These are phyloP conservation scores for Limulus polyphemus DNA, from an alignment of 2,888 invertebrate genomes.

Conservation along the genomic window DNA sequence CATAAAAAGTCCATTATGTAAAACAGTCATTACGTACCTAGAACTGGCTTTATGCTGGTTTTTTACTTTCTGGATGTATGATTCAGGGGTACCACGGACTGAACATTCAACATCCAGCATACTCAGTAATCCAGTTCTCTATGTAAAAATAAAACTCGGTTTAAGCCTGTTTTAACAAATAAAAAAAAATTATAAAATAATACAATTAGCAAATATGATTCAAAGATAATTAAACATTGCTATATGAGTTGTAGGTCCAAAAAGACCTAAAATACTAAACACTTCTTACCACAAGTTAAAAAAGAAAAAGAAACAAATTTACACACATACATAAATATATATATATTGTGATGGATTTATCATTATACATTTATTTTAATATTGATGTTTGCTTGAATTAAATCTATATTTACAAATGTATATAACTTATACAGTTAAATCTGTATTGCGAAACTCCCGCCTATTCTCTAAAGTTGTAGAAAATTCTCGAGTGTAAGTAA, in stretches of 20 bases:
- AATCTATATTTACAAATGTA: too few relatives aligned
- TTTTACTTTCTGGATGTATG: slow-evolving; percentile 65
- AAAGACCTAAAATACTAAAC: neutral
- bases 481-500: too few relatives aligned
- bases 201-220: neutral
- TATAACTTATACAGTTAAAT: too few relatives aligned
- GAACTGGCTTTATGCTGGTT: slow-evolving; percentile 69
- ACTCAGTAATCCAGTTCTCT: slow-evolving; percentile 75
- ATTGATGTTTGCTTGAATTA: too few relatives aligned
- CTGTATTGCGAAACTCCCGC: too few relatives aligned
- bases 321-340: too few relatives aligned
- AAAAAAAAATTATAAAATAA: neutral
- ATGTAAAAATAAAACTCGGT: too few relatives aligned
- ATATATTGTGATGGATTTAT: too few relatives aligned
- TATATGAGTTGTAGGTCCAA: neutral
- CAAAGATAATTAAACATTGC: neutral
- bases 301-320: too few relatives aligned
- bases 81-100: slow-evolving; percentile 62
- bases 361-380: too few relatives aligned
- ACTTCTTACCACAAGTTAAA: neutral
- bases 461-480: too few relatives aligned
- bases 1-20: neutral
- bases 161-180: too few relatives aligned
- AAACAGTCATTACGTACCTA: slow-evolving; percentile 26
- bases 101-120: slow-evolving; percentile 87